Conservation (phyloP, 2,113 vertebrate species). For the Athene noctua region DNA sequence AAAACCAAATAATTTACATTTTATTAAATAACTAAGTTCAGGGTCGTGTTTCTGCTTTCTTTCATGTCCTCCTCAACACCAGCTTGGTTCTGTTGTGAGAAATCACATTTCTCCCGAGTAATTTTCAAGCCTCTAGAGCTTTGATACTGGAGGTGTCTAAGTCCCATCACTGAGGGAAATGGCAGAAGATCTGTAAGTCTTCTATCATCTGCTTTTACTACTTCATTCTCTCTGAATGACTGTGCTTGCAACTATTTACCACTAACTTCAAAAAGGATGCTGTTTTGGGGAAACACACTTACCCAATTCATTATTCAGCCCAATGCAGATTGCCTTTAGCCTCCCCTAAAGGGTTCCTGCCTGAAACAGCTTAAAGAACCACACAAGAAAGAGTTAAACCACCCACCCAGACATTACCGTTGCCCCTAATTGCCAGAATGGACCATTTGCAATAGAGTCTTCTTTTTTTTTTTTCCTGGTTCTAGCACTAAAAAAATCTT, state of each 20-base stretch:
- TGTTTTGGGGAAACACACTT: not conserved
- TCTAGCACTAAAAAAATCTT: not conserved
- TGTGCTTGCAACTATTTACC: not conserved
- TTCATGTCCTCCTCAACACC: not conserved
- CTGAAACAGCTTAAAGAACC: not conserved
- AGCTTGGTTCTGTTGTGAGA: not conserved
- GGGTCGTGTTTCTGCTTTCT: not conserved
- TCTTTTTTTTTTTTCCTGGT: not conserved
- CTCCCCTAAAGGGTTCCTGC: not conserved
- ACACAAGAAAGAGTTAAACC: not conserved
- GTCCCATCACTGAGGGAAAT: not conserved
- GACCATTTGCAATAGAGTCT: not conserved
- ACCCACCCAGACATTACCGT: not conserved
- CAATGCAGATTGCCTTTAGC: rapidly evolving
- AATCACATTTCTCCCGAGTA: not conserved
- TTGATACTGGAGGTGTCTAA: not conserved
- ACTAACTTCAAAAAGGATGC: not conserved
- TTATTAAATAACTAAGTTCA: not conserved
- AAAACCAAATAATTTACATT: not conserved
- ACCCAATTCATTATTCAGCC: not conserved
- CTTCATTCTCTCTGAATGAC: not conserved
- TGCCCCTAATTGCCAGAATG: not conserved
- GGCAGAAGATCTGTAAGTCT: not conserved
- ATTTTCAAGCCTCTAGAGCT: not conserved
- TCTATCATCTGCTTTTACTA: not conserved